Evolutionary conservation across 2,113 vertebrate species (phyloP).

Genomic region (Ursus arctos): DNA sequence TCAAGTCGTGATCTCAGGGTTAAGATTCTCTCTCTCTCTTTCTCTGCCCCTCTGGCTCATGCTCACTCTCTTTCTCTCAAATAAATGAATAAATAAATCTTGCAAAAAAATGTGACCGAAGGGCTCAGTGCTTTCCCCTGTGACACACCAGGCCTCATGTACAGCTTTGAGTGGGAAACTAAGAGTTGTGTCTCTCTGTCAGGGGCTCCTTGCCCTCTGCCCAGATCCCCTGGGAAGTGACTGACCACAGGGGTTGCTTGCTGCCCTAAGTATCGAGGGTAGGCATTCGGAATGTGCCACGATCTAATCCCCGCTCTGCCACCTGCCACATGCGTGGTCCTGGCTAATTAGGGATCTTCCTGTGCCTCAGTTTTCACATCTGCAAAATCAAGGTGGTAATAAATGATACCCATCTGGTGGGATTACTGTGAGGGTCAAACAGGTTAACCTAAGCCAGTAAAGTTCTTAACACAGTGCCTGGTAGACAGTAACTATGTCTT

Average conservation of each 20-base stretch:
- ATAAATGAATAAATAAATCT: background rate
- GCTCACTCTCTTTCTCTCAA: background rate
- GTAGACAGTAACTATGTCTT: too few relatives aligned
- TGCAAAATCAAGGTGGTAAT: background rate
- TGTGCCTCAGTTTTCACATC: background rate
- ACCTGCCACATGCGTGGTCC: background rate
- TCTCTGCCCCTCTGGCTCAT: background rate
- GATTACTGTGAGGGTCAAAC: background rate
- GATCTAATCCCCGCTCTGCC: background rate
- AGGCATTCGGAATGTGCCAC: too few relatives aligned
- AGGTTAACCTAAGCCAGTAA: background rate
- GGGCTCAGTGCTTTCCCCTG: background rate
- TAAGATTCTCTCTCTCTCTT: background rate
- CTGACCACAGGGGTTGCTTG: background rate
- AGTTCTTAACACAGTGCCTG: background rate
- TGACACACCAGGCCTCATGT: too few relatives aligned
- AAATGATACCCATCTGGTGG: background rate
- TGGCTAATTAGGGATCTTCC: background rate
- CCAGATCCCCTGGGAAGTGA: background rate
- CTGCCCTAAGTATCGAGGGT: background rate
- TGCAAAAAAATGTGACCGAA: background rate
- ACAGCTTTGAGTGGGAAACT: background rate
- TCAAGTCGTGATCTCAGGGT: background rate
- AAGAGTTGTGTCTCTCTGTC: too few relatives aligned
- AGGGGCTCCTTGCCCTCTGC: background rate